Conservation (phyloP, 37 sponge, comb jelly and placozoan genomes). For the Corticium candelabrum region DNA sequence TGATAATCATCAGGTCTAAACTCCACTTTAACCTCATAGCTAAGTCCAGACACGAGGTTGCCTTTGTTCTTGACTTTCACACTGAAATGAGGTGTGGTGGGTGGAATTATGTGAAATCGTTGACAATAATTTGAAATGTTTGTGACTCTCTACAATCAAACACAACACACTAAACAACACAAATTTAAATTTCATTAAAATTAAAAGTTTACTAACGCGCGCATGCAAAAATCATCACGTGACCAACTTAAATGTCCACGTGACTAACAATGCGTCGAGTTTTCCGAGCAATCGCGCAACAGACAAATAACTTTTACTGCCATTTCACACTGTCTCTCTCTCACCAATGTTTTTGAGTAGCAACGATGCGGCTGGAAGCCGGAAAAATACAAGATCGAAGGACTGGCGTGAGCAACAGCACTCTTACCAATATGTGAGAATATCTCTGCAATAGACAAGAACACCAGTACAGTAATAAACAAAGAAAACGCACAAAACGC, state of each 20-base stretch:
- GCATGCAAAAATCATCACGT: too few relatives aligned
- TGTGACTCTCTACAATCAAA: constrained; percentile 35
- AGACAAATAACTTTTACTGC: too few relatives aligned
- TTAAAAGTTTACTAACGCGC: too few relatives aligned
- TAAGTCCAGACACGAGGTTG: constrained; percentile 70
- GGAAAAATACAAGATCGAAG: constrained; percentile 38
- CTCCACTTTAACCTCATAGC: constrained; percentile 50
- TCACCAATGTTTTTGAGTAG: constrained; percentile 51
- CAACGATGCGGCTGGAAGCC: constrained; percentile 45
- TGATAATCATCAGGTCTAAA: constrained; percentile 61
- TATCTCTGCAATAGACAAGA: constrained; percentile 25
- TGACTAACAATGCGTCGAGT: too few relatives aligned
- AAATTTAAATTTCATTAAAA: background rate
- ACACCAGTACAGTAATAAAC: background rate
- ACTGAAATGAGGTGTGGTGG: constrained; percentile 46
- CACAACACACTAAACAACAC: background rate
- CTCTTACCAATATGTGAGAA: constrained; percentile 23
- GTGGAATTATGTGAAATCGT: constrained; percentile 69
- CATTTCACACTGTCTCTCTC: too few relatives aligned
- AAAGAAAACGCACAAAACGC: background rate
- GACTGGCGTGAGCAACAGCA: constrained; percentile 28
- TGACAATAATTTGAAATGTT: constrained; percentile 53
- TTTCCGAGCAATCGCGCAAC: too few relatives aligned
- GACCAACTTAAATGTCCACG: too few relatives aligned
- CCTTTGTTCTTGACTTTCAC: too few relatives aligned